phyloP scores from a whole-genome alignment of 2,888 invertebrate species.

The Nowickia ferox region DNA sequence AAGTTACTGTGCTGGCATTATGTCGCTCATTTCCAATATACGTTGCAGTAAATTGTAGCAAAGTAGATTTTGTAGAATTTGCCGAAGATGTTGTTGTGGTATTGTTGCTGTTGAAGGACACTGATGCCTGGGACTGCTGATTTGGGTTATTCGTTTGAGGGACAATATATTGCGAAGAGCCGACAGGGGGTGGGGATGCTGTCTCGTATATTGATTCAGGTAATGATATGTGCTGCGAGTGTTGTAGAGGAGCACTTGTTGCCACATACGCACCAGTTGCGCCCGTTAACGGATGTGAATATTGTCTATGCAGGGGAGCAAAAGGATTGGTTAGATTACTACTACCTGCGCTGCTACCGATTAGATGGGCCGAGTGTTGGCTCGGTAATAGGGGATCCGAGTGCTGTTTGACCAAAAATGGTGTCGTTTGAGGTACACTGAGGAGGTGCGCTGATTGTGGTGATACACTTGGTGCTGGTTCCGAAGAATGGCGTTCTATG shows the following conservation, averaged over 20 bases:
- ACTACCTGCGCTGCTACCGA: constrained; percentile 76
- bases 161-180: constrained; percentile 80
- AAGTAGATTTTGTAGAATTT: constrained; percentile 73
- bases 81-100: constrained; percentile 47
- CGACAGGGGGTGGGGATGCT: constrained; percentile 80
- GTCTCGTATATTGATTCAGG: constrained; percentile 81
- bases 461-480: constrained; percentile 85
- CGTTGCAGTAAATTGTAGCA: constrained; percentile 78
- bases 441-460: constrained; percentile 85
- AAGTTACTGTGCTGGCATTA: constrained; percentile 47
- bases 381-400: constrained; percentile 87
- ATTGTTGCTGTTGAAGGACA: constrained; percentile 45
- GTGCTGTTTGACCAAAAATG: constrained; percentile 87
- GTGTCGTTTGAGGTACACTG: constrained; percentile 85
- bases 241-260: constrained; percentile 76
- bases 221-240: constrained; percentile 81
- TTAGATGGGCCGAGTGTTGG: constrained; percentile 83
- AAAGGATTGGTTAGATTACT: constrained; percentile 76
- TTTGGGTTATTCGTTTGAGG: constrained; percentile 72
- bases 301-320: constrained; percentile 84
- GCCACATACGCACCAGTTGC: constrained; percentile 68
- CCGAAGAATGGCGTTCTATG: constrained; percentile 85
- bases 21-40: constrained; percentile 76
- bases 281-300: constrained; percentile 84
- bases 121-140: constrained; percentile 43